phyloP scores from a whole-genome alignment of 2,888 invertebrate species.

The Polydrusus tereticollis region DNA sequence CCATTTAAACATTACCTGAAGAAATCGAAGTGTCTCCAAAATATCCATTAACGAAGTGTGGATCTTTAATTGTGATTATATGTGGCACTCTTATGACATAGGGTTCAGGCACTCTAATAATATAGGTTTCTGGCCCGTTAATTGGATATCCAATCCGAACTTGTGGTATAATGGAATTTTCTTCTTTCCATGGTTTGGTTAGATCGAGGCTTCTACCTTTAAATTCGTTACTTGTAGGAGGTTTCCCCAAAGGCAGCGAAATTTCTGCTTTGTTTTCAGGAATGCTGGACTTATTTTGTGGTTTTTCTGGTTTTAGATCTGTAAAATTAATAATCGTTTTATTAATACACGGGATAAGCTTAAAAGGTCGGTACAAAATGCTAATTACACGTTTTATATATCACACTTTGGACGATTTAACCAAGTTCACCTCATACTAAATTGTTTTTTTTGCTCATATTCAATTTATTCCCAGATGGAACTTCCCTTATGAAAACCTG shows the following conservation, averaged over 20 bases:
- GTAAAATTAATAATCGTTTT: background rate
- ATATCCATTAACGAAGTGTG: background rate
- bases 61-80: background rate
- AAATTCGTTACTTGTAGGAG: background rate
- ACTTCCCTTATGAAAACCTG: no score
- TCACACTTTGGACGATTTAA: no score
- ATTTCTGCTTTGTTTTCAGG: background rate
- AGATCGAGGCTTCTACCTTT: background rate
- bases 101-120: slow-evolving; percentile 6
- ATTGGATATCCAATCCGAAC: background rate
- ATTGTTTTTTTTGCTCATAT: no score
- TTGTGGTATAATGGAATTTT: background rate
- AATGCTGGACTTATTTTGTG: background rate
- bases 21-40: background rate
- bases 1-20: background rate
- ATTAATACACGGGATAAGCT: background rate
- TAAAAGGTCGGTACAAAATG: no score
- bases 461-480: no score
- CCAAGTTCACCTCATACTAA: no score
- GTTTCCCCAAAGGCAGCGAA: background rate
- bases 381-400: no score
- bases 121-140: background rate
- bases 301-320: background rate
- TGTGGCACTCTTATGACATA: slow-evolving; percentile 3
- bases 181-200: background rate